These are phyloP conservation scores for Proales similis DNA, from an alignment of 1,140 invertebrate genomes.

Conservation along the genomic window DNA sequence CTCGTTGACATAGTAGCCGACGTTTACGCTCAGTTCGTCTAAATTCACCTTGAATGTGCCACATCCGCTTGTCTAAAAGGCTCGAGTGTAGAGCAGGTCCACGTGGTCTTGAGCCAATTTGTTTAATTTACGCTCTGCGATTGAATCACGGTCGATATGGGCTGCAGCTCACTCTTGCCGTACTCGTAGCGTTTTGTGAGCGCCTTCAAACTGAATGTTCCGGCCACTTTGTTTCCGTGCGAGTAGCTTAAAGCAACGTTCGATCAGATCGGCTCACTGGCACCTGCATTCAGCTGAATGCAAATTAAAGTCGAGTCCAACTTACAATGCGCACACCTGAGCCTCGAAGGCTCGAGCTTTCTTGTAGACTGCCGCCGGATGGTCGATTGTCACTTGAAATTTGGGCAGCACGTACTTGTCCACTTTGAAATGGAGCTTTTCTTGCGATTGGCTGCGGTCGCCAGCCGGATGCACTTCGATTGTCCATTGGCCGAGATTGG, in stretches of 20 bases:
- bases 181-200: conserved; percentile 10
- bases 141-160: too few species aligned
- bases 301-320: neutral
- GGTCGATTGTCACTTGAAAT: conserved; percentile 12
- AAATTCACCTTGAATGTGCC: conserved; percentile 3
- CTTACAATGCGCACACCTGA: conserved; percentile 14
- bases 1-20: neutral
- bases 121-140: too few species aligned
- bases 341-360: neutral
- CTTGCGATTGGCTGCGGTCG: neutral
- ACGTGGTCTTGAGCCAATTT: too few species aligned
- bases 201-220: conserved; percentile 19
- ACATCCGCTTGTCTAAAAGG: neutral
- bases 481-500: conserved; percentile 25
- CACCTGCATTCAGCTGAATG: too few species aligned
- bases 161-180: neutral
- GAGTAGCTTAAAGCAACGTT: conserved; percentile 11
- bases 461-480: conserved; percentile 4
- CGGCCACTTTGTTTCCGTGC: conserved; percentile 14
- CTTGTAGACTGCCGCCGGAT: too few species aligned
- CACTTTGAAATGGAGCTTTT: conserved; percentile 24
- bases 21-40: neutral
- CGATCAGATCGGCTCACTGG: too few species aligned
- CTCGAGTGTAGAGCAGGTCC: too few species aligned
- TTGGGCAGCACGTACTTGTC: conserved; percentile 35